A percentile compares a stretch with the other conserved stretches of the same genome.
Evolutionary conservation across 2,113 vertebrate genomes (phyloP).

Genomic region (Syngnathus floridae): DNA sequence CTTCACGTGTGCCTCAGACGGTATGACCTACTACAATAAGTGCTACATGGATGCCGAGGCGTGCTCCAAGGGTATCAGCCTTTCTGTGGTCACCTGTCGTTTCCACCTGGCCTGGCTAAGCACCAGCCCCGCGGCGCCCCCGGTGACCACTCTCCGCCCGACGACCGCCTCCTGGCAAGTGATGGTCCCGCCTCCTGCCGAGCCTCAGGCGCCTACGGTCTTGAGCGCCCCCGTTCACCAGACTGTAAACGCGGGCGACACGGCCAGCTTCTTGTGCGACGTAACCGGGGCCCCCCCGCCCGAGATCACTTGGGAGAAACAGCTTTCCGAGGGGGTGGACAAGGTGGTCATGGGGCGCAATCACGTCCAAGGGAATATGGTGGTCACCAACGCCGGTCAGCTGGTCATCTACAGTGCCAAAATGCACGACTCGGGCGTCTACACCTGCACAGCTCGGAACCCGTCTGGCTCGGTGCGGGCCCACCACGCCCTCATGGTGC

Average conservation of each 20-base stretch:
- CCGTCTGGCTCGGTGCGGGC: constrained; percentile 74
- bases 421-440: constrained; percentile 80
- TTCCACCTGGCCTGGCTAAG: constrained; percentile 89
- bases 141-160: constrained; percentile 67
- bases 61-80: constrained; percentile 85
- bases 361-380: constrained; percentile 83
- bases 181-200: constrained; percentile 42
- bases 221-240: constrained; percentile 75
- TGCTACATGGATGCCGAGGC: constrained; percentile 99
- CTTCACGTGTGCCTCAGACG: constrained; percentile 94
- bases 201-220: constrained; percentile 68
- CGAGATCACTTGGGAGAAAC: constrained; percentile 91
- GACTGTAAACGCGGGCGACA: constrained; percentile 78
- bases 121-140: constrained; percentile 73
- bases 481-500: constrained; percentile 80
- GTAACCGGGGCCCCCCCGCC: constrained; percentile 80
- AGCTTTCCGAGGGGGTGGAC: constrained; percentile 70
- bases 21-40: constrained; percentile 97
- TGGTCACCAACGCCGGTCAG: constrained; percentile 91
- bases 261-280: constrained; percentile 89
- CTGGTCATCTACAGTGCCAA: constrained; percentile 92
- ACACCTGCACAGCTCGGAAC: constrained; percentile 85
- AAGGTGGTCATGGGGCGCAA: constrained; percentile 85
- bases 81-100: constrained; percentile 84
- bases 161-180: constrained; percentile 47